Conservation (phyloP, 92 coral and sea anemone genomes). For the Pocillopora grandis region DNA sequence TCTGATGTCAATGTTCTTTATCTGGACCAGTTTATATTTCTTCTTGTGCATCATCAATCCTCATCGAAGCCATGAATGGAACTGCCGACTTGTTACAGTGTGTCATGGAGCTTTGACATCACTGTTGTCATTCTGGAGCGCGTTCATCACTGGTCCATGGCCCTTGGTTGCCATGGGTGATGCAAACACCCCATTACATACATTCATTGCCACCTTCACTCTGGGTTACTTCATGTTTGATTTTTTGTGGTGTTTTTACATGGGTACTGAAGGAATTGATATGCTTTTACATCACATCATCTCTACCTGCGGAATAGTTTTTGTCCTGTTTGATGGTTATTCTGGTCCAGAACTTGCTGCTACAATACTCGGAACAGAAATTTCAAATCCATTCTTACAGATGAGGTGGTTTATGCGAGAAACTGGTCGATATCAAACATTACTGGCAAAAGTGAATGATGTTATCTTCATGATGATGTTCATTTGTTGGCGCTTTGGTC, state of each 20-base stretch:
- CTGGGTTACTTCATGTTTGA: constrained; percentile 91
- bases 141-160: constrained; percentile 89
- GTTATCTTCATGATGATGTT: constrained; percentile 78
- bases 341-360: constrained; percentile 94
- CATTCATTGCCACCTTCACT: constrained; percentile 68
- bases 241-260: constrained; percentile 84
- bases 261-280: constrained; percentile 89
- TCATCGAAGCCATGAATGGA: constrained; percentile 80
- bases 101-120: constrained; percentile 76
- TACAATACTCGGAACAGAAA: constrained; percentile 88
- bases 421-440: constrained; percentile 70
- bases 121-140: constrained; percentile 73
- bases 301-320: constrained; percentile 64
- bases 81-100: constrained; percentile 80
- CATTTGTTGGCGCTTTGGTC: constrained; percentile 82
- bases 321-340: constrained; percentile 52
- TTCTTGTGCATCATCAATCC: constrained; percentile 66
- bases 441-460: constrained; percentile 82
- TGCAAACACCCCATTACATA: constrained; percentile 76
- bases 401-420: constrained; percentile 95
- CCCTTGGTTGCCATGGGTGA: constrained; percentile 86
- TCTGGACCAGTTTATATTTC: constrained; percentile 75
- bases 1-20: constrained; percentile 54
- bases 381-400: constrained; percentile 93
- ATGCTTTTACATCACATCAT: constrained; percentile 87